Evolutionary conservation across 2,113 vertebrate genomes (phyloP).

Genomic region (Mormyrus lacerda): DNA sequence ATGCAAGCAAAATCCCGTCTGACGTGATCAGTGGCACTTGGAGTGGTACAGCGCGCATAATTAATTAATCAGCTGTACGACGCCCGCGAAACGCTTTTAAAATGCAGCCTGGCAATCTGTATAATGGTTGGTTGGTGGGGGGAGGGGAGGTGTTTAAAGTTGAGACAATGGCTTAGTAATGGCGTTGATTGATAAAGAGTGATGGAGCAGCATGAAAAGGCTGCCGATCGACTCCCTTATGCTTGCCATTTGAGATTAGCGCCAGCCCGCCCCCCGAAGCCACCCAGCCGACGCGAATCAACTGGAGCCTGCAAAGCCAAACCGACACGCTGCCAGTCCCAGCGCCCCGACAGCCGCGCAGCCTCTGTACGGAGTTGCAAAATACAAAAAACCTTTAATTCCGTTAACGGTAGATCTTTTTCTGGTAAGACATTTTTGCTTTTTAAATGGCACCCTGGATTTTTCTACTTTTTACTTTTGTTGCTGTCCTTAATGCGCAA

Average conservation of each 20-base stretch:
- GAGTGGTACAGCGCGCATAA: not conserved
- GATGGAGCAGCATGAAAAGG: not conserved
- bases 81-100: not conserved
- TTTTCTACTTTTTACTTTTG: constrained; percentile 48
- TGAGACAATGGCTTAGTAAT: not conserved
- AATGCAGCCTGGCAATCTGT: not conserved
- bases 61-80: not conserved
- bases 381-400: not conserved
- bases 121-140: not conserved
- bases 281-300: not conserved
- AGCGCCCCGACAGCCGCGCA: not conserved
- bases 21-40: not conserved
- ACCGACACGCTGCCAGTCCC: not conserved
- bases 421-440: not conserved
- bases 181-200: not conserved
- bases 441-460: constrained; percentile 47
- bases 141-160: not conserved
- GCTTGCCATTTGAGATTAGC: not conserved
- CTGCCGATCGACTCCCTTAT: not conserved
- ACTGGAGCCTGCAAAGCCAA: not conserved
- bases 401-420: not conserved
- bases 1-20: not conserved
- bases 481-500: constrained; percentile 51
- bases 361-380: not conserved
- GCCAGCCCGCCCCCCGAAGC: not conserved